Evolutionary conservation across 2,113 vertebrate genomes (phyloP), one percentile per base, ranked within the genome.

Genomic region (Oriolus oriolus): DNA sequence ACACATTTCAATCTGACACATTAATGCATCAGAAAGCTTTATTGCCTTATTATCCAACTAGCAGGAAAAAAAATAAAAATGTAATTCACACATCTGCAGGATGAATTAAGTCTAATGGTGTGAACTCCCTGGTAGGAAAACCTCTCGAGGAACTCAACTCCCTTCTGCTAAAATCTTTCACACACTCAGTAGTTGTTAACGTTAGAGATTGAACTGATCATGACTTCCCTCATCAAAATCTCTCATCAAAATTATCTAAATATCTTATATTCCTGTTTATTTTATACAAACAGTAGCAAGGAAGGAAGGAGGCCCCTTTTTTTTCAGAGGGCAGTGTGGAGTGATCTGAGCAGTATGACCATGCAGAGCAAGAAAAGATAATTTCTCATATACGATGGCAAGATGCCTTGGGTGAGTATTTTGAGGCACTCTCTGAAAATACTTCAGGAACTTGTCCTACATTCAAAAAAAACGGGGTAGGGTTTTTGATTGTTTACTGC

Each of bases 1-100:
- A 86, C 77, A 84, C 64, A 63, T 53, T 87, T n/a, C 68, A 89
- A 39, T 77, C 68, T 90, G 84, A 74, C 68, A 90, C 42, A 65
- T 81, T 90, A 84, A 70, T 73, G 95, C 39, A 70, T 86, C 59
- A 92, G 77, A 65, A 94, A 84, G 26, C 4, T 95, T 95, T 94
- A 94, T 84, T 74, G 30, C 42, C 8, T 65, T 94, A 59, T 92
- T 92, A 92, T 45, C 89, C 68, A 87, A 61, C 50, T 57, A 53
- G 10, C 16, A 96, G 27, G 2, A 5, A 56, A 50, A 24, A n/a
- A n/a, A 68, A 77, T 66, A 77, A 35, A 50, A 54, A 49, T 2
- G 7, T 35, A 71, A 74, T 84, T 87, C 56, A 44, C 19, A 65
- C 28, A 74, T 44, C 35, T 41, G 21, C 11, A 56, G 33, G 33